Evolutionary conservation across 2,113 vertebrate species (phyloP).

Genomic region (Cinclus cinclus): DNA sequence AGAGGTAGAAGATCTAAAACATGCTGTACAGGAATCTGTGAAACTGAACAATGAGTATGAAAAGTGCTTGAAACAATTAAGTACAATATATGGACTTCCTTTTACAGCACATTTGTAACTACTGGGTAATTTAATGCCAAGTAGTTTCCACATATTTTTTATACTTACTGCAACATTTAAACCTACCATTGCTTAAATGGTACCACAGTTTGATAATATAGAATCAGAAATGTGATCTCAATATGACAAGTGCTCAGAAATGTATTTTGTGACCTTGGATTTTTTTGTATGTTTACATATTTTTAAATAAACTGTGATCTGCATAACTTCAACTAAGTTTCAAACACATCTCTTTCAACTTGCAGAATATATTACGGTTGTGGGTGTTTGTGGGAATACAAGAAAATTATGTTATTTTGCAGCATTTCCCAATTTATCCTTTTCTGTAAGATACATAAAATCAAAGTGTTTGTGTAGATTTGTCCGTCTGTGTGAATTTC

Average conservation of each 20-base stretch:
- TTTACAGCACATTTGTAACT: conserved; percentile 9
- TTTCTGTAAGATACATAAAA: not conserved
- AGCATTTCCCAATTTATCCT: not conserved
- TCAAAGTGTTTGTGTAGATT: not conserved
- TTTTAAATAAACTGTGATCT: conserved; percentile 36
- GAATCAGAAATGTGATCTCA: not conserved
- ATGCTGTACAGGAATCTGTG: conserved; percentile 57
- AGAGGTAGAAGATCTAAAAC: conserved; percentile 72
- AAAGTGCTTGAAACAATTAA: conserved; percentile 66
- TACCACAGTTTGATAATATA: not conserved
- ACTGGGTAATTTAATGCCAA: not conserved
- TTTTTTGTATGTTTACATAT: not conserved
- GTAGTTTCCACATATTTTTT: not conserved
- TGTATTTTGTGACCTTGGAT: not conserved
- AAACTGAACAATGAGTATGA: conserved; percentile 69
- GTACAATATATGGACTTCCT: conserved; percentile 49
- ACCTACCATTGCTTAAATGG: not conserved
- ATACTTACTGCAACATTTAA: not conserved
- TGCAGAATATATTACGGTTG: not conserved
- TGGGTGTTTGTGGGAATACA: not conserved
- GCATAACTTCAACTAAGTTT: not conserved
- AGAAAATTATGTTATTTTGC: not conserved
- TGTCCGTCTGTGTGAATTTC: not conserved
- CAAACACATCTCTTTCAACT: not conserved
- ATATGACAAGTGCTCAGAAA: not conserved